These are phyloP conservation scores for Hypolimnas misippus DNA, from an alignment of 2,888 invertebrate species.

Conservation along the genomic window DNA sequence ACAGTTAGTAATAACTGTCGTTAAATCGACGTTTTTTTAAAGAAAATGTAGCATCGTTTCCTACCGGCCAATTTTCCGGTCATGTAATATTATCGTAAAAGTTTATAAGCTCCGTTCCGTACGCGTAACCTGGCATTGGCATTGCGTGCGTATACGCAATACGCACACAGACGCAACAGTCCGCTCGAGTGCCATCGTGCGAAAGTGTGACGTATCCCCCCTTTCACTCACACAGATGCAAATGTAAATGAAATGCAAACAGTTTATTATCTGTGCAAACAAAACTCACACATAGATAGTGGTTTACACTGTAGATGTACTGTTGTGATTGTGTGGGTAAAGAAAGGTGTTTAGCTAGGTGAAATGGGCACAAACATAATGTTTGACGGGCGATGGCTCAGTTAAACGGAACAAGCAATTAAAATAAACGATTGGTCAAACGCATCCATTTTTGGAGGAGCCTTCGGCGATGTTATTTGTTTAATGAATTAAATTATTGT, in stretches of 20 bases:
- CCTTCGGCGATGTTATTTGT: neutral
- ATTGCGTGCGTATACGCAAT: slow-evolving; percentile 82
- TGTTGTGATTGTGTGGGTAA: slow-evolving; percentile 62
- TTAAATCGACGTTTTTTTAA: slow-evolving; percentile 43
- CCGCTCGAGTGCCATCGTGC: slow-evolving; percentile 33
- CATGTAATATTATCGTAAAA: slow-evolving; percentile 74
- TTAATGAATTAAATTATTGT: neutral
- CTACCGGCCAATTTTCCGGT: slow-evolving; percentile 68
- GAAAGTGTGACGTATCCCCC: slow-evolving; percentile 51
- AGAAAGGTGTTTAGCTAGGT: slow-evolving; percentile 80
- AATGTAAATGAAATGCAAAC: slow-evolving; percentile 22
- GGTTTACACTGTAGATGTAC: slow-evolving; percentile 41
- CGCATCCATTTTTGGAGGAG: slow-evolving; percentile 20
- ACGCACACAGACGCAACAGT: slow-evolving; percentile 56
- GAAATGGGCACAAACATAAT: slow-evolving; percentile 74
- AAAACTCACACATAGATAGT: slow-evolving; percentile 33
- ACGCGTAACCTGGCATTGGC: slow-evolving; percentile 78
- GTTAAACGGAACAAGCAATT: slow-evolving; percentile 62
- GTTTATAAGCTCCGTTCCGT: slow-evolving; percentile 70
- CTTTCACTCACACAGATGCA: slow-evolving; percentile 51
- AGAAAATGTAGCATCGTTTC: slow-evolving; percentile 45
- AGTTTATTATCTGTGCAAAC: slow-evolving; percentile 29
- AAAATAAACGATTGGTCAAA: slow-evolving; percentile 50
- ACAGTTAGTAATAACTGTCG: slow-evolving; percentile 37
- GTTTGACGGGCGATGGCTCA: slow-evolving; percentile 49